phyloP scores from a whole-genome alignment of 2,113 vertebrate species.

The Boleophthalmus pectinirostris region DNA sequence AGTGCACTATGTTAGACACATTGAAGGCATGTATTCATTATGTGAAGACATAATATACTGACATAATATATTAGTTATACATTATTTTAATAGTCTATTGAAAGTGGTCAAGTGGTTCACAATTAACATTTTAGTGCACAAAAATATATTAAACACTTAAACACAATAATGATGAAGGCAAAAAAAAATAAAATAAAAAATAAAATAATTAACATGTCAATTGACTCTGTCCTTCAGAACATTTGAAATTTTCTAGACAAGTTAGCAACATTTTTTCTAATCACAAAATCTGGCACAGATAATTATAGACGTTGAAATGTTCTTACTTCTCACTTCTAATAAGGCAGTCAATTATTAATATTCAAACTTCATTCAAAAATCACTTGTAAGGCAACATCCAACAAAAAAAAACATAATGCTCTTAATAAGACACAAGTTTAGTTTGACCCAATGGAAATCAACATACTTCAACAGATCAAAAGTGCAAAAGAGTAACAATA shows the following conservation, averaged over 20 bases:
- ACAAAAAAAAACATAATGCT: slow-evolving; percentile 3
- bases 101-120: not conserved
- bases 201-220: not conserved
- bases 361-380: slow-evolving; percentile 6
- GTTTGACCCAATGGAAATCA: not conserved
- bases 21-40: not conserved
- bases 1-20: not conserved
- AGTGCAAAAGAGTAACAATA: slow-evolving; percentile 14
- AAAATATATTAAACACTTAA: not conserved
- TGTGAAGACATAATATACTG: not conserved
- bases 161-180: not conserved
- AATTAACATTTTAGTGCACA: slow-evolving; percentile 4
- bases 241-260: not conserved
- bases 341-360: slow-evolving; percentile 10
- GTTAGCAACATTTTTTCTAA: not conserved
- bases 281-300: not conserved
- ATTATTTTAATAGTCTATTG: not conserved
- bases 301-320: not conserved
- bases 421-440: slow-evolving; percentile 4
- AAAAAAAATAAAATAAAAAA: not conserved
- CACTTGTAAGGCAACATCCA: slow-evolving; percentile 25
- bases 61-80: not conserved
- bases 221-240: not conserved
- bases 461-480: not conserved
- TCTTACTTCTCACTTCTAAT: slow-evolving; percentile 6